Evolutionary conservation across 1,140 invertebrate species (phyloP), one percentile per base, ranked within the genome.

Genomic region (Papilio machaon): DNA sequence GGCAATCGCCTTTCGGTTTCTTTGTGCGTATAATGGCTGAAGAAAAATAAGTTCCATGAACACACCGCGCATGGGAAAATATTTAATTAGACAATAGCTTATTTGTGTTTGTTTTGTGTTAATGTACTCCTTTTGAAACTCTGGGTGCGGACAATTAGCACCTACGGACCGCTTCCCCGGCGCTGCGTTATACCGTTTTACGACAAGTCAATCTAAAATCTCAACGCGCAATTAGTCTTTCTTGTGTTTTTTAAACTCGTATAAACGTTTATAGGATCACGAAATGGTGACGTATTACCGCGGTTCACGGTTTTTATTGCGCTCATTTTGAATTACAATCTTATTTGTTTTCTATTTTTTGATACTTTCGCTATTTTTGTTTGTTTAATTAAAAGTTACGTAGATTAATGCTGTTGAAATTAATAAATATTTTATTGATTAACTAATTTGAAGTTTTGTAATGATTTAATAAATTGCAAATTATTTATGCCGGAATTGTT

Each of bases 1-100:
- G 83, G 86, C 85, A 80, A 86, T 82, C 79, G 85, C 76, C 84
- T 81, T 86, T 88, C 91, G 91, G 91, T 89, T 81, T 89, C 90
- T 93, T 92, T 93, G 90, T 89, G 83, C 64, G 79, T 82, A 85
- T 84, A 84, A 85, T 83, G 82, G 81, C 23, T 79, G 82, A 84
- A 80, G 83, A 82, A 82, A 82, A 85, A 86, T 67, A 82, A 85
- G 64, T 83, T 81, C 81, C 80, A 86, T 80, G 82, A 83, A 85
- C 84, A 86, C 85, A 84, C 75, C 70, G 87, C 70, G 87, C 85
- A 92, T 94, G 92, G 92, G 92, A 94, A 94, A 93, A 92, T 91
- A 94, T 93, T 92, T 93, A 94, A 94, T 94, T 93, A 94, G 89
- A 92, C 91, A 92, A 94, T 92, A 93, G 91, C 87, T 94, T 92